Evolutionary conservation across 2,888 invertebrate species (phyloP).

Genomic region (Scaptomyza caliginosa): DNA sequence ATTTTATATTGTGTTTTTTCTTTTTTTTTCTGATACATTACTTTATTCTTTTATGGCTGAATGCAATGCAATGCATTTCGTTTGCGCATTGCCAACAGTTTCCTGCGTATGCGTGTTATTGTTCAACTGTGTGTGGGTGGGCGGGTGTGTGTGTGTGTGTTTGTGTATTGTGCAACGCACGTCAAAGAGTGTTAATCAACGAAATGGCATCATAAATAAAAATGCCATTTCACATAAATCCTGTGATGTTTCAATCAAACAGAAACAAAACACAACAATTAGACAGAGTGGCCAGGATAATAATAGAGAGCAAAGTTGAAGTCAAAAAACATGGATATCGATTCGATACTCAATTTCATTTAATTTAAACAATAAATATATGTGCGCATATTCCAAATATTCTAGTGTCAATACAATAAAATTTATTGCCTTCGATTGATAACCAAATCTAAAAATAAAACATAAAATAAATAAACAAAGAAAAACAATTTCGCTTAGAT

Average conservation of each 20-base stretch:
- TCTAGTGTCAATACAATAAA: conserved; percentile 48
- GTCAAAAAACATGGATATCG: background rate
- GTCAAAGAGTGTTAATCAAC: conserved; percentile 78
- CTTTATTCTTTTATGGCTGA: conserved; percentile 1
- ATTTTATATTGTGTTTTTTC: too few species aligned
- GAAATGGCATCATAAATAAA: conserved; percentile 79
- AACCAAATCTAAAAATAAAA: background rate
- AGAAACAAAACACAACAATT: conserved; percentile 50
- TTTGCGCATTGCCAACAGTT: conserved; percentile 32
- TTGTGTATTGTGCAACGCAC: conserved; percentile 24
- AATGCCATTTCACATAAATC: conserved; percentile 73
- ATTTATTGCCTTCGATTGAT: too few species aligned
- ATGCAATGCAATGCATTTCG: conserved; percentile 38
- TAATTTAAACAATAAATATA: conserved; percentile 61
- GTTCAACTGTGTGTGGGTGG: background rate
- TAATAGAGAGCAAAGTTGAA: background rate
- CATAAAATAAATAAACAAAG: background rate
- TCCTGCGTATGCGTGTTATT: background rate
- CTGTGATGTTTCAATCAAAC: conserved; percentile 76
- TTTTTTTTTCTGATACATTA: too few species aligned
- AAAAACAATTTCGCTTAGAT: background rate
- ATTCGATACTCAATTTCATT: conserved; percentile 37
- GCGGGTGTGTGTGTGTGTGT: conserved; percentile 6
- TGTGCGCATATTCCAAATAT: conserved; percentile 55
- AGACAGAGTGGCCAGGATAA: conserved; percentile 9